Evolutionary conservation across 1,140 invertebrate species (phyloP).

Genomic region (Aphelenchoides avenae): DNA sequence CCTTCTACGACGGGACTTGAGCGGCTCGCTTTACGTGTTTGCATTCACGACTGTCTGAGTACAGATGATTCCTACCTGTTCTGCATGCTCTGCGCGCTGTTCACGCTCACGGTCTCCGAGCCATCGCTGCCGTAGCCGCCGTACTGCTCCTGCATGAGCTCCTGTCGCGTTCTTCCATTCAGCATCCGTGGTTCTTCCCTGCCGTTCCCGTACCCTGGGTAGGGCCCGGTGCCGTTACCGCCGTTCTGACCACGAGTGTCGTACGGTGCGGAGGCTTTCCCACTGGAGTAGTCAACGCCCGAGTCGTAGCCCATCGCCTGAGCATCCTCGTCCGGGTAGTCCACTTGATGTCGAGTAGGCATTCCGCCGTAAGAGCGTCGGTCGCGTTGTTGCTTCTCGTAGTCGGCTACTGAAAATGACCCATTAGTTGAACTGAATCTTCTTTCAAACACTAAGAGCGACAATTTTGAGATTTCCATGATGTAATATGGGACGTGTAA

Average conservation of each 20-base stretch:
- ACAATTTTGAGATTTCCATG: no score
- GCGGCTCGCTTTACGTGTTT: no score
- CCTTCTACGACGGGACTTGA: no score
- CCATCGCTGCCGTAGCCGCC: slow-evolving; percentile 57
- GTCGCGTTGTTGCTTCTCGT: slow-evolving; percentile 16
- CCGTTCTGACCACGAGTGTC: background rate
- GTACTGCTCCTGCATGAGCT: slow-evolving; percentile 36
- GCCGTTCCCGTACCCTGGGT: slow-evolving; percentile 3
- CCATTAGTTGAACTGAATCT: no score
- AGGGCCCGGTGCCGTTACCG: slow-evolving; percentile 3
- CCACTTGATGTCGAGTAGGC: slow-evolving; percentile 3
- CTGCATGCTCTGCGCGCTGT: slow-evolving; percentile 53
- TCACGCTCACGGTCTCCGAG: slow-evolving; percentile 52
- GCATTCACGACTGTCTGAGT: no score
- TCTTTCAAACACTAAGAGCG: no score
- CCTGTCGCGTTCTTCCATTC: slow-evolving; percentile 13
- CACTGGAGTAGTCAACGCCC: background rate
- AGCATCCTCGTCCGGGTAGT: background rate
- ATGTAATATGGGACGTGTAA: no score
- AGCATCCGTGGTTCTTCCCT: no score
- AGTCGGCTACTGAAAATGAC: slow-evolving; percentile 23
- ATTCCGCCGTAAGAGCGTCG: slow-evolving; percentile 1
- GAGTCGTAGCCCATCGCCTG: background rate
- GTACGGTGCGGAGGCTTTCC: background rate
- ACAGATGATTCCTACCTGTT: slow-evolving; percentile 45